Conservation (phyloP, 2,797 vertebrate species). For the Heteromormyrus szaboi region DNA sequence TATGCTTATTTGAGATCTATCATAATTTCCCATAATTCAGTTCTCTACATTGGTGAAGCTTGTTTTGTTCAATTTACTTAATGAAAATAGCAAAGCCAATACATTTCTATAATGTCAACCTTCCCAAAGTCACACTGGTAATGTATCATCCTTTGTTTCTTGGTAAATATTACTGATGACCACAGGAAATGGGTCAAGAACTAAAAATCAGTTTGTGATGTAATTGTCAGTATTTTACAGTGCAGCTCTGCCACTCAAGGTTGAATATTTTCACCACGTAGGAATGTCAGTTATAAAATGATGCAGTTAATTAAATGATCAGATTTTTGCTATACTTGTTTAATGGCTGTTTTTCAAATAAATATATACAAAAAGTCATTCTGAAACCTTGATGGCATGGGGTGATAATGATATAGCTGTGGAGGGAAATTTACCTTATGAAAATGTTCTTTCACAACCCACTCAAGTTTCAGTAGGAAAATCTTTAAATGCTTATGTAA, state of each 20-base stretch:
- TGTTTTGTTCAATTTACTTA: not conserved
- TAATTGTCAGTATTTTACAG: not conserved
- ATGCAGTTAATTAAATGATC: constrained; percentile 48
- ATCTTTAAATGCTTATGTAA: constrained; percentile 69
- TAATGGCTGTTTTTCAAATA: constrained; percentile 89
- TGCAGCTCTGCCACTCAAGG: not conserved
- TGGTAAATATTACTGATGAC: not conserved
- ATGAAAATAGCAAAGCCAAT: not conserved
- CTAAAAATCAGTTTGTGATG: not conserved
- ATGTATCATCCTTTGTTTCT: not conserved
- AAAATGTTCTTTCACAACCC: constrained; percentile 90
- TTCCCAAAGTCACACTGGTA: not conserved
- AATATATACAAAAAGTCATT: constrained; percentile 98
- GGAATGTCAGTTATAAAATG: constrained; percentile 44
- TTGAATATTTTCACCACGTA: constrained; percentile 11
- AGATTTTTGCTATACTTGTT: constrained; percentile 70
- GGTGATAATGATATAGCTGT: constrained; percentile 92
- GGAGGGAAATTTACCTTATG: constrained; percentile 90
- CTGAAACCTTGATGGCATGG: constrained; percentile 92
- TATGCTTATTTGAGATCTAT: constrained; percentile 24
- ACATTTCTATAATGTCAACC: not conserved
- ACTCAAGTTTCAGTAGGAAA: constrained; percentile 96
- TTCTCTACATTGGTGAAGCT: constrained; percentile 14
- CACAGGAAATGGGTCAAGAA: not conserved
- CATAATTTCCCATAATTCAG: constrained; percentile 31